These are phyloP conservation scores for Oryzias melastigma DNA, from an alignment of 2,113 vertebrate genomes.

Conservation along the genomic window DNA sequence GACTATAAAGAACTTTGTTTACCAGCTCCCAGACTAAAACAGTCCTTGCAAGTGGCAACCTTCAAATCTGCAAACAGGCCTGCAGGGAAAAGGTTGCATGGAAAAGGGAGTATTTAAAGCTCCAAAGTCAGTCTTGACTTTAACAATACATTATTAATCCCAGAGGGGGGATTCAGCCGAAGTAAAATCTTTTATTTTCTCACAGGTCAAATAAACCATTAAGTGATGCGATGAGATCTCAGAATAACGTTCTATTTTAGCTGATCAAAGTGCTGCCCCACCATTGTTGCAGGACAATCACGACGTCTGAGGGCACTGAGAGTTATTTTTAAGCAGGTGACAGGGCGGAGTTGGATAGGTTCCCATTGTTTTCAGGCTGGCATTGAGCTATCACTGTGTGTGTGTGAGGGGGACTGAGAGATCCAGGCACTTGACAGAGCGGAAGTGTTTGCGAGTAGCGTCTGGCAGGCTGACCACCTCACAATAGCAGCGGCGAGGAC, in stretches of 20 bases:
- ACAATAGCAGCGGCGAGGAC: conserved; percentile 73
- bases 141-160: no score
- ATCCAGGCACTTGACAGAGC: conserved; percentile 58
- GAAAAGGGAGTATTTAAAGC: no score
- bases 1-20: no score
- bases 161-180: background rate
- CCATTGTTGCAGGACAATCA: conserved; percentile 59
- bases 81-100: no score
- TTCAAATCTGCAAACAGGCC: no score
- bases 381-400: conserved; percentile 21
- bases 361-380: conserved; percentile 67
- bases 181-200: background rate
- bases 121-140: no score
- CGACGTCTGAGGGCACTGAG: conserved; percentile 21
- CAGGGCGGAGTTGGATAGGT: conserved; percentile 48
- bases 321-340: conserved; percentile 70
- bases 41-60: no score
- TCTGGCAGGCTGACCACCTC: conserved; percentile 58
- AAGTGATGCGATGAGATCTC: conserved; percentile 4
- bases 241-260: conserved; percentile 44
- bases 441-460: conserved; percentile 67
- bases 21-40: no score
- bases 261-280: conserved; percentile 52
- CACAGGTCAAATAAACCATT: background rate
- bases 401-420: conserved; percentile 8